Base-by-base conservation (phyloP, 37 sponge, comb jelly and placozoan genomes). In the Axinella damicornis region DNA sequence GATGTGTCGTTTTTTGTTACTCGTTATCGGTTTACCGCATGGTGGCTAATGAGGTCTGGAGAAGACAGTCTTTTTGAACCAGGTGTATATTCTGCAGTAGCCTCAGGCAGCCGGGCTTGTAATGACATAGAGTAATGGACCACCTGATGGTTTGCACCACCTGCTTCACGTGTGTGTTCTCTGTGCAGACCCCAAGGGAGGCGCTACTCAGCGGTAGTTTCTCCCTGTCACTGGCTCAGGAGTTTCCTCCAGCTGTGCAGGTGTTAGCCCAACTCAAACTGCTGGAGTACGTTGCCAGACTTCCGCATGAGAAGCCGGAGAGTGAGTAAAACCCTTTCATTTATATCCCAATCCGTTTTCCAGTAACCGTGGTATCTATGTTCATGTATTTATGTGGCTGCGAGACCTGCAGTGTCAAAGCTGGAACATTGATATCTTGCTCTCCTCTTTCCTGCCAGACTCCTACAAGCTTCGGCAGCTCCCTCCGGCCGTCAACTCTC, bases 251-350 rank as follows among this genome's bases (percentile, higher is more conserved):
- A 15, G 21, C 13, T 20, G 60, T 55, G 5, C 81, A 87, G 83
- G 19, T 87, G n/a, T 11, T 63, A 13, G 87, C 87, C 16, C 9
- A 76, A 20, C 40, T 78, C 30, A 90, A 72, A 73, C 76, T 94
- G 53, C 9, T 79, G 18, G 57, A 79, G 36, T 90, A 90, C 53
- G 18, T 82, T 14, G 57, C 58, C 0, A 25, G 63, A 22, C 80
- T 94, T 16, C 94, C 94, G 0, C 63, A 78, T n/a, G 91, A 85
- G 66, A 94, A 83, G 59, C 92, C 94, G 41, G 40, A 58, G 25
- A 52, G 82, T 77, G 53, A 57, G 76, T 37, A 46, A 46, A 46
- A 46, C 46, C 46, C 46, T 46, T 46, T 46, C 46, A 46, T 46
- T 46, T 12, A 9, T 9, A 46, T 12, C n/a, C n/a, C n/a, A n/a